Base-by-base conservation (phyloP, 23 tunicate species). In the Diplosoma virens region DNA sequence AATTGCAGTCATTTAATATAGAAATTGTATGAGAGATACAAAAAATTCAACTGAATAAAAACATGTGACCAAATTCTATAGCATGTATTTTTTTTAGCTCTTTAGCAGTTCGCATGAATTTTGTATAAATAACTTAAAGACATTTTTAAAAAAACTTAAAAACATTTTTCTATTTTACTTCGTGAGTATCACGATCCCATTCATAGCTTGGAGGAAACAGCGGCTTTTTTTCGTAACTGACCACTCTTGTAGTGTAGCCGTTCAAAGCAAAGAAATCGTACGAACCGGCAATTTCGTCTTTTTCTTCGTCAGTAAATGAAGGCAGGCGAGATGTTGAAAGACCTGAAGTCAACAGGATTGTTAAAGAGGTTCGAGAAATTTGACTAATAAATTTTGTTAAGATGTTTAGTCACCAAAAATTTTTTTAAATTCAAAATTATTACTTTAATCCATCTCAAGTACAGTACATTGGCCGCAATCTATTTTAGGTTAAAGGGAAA, bases 221-320 rank as follows among this genome's bases (percentile, higher is more conserved):
- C 25, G 76, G 59, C 35, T 77, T 59, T 9, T 75, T 84, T 34
- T 81, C 32, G 54, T 70, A 27, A 32, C 33, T 81, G 30, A 92
- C 92, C 14, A 80, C 3, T 37, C 97, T 76, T 1, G 87, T 66
- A 2, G 97, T 92, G 79, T 92, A 92, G 23, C 92, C 97, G 59
- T 92, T 92, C 18, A 92, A 27, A 25, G 93, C 97, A 64, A 92
- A 92, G 79, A 84, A 92, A 41, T 92, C 97, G 26, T 58, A 75
- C 0, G 84, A 72, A 3, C 97, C 97, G 1, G 83, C 87, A 3
- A 92, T 85, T 71, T 79, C 89, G 20, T 29, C 53, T 77, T 92
- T 92, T 70, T 92, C 97, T 32, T 67, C 92, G 47, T 92, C 97
- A 1, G 97, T 92, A 81, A 92, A 92, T 4, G 28, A 75, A 0